A percentile compares a stretch with the other conserved stretches of the same genome.
These are phyloP conservation scores for Scatophagus argus DNA, from an alignment of 2,113 vertebrate species.

Conservation along the genomic window DNA sequence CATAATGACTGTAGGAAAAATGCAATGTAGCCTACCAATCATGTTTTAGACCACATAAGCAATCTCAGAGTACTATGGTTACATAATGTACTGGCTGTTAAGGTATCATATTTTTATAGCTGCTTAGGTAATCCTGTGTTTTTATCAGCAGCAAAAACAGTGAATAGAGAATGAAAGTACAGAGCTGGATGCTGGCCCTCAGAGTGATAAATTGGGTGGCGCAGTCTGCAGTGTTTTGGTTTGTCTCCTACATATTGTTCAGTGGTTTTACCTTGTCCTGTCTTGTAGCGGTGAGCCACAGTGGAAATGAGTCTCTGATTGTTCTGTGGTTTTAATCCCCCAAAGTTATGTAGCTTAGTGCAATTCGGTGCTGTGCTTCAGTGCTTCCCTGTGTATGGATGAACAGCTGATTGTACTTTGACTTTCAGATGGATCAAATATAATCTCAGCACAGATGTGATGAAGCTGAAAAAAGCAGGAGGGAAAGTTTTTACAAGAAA, in stretches of 20 bases:
- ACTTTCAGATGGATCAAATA: constrained; percentile 52
- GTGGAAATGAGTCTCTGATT: constrained; percentile 54
- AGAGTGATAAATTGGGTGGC: constrained; percentile 34
- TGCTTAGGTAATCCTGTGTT: not conserved
- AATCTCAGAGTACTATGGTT: constrained; percentile 5
- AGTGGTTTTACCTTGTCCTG: constrained; percentile 32
- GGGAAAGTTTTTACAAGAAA: constrained; percentile 21
- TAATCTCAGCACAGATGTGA: constrained; percentile 29
- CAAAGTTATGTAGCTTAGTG: constrained; percentile 53
- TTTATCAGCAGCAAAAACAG: not conserved
- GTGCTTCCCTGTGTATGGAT: constrained; percentile 36
- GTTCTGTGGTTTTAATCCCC: constrained; percentile 63
- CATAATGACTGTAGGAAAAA: constrained; percentile 3
- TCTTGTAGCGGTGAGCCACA: constrained; percentile 27
- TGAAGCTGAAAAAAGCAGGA: constrained; percentile 13
- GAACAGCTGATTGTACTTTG: constrained; percentile 44
- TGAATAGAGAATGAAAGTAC: not conserved
- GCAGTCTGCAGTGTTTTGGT: constrained; percentile 24
- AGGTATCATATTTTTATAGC: not conserved
- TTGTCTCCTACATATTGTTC: constrained; percentile 40
- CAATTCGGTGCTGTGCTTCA: constrained; percentile 9
- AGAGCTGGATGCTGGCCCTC: constrained; percentile 11
- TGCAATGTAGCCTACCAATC: not conserved
- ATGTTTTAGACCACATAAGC: not conserved
- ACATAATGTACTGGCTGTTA: not conserved